Conservation (phyloP, 2,888 invertebrate species). For the Perizoma affinitatum region DNA sequence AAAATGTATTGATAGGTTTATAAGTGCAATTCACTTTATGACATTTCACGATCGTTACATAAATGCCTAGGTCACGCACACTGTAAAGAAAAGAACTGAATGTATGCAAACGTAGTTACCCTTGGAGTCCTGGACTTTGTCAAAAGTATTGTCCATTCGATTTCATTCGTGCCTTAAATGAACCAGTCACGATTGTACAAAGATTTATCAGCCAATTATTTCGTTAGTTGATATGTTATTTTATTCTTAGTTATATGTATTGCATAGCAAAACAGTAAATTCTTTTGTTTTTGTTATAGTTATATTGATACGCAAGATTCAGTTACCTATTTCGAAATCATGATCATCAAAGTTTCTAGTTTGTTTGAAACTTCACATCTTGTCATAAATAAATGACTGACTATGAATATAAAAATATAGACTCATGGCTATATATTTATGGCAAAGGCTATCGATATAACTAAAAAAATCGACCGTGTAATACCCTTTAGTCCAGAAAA, state of each 20-base stretch:
- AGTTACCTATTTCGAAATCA: constrained; percentile 1
- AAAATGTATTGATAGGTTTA: constrained; percentile 9
- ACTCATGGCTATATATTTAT: too few species aligned
- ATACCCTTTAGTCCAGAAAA: too few species aligned
- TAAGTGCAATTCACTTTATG: constrained; percentile 43
- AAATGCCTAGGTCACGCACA: constrained; percentile 74
- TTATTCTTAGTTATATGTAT: constrained; percentile 42
- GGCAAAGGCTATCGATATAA: too few species aligned
- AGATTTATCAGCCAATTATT: constrained; percentile 58
- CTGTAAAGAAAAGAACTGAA: constrained; percentile 54
- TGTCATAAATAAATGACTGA: too few species aligned
- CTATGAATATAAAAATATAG: too few species aligned
- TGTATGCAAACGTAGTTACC: constrained; percentile 50
- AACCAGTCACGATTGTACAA: constrained; percentile 65
- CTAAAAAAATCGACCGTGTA: too few species aligned
- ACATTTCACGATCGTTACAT: constrained; percentile 52
- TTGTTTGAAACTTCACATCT: too few species aligned
- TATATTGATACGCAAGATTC: background rate
- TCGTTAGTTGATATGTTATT: constrained; percentile 53
- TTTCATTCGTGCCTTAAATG: constrained; percentile 65
- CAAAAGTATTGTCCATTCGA: constrained; percentile 58
- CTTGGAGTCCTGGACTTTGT: constrained; percentile 70
- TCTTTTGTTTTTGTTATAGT: constrained; percentile 3
- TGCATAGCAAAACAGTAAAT: background rate
- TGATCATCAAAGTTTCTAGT: background rate